Conservation (phyloP, 1,140 invertebrate genomes). For the Sinonovacula constricta region DNA sequence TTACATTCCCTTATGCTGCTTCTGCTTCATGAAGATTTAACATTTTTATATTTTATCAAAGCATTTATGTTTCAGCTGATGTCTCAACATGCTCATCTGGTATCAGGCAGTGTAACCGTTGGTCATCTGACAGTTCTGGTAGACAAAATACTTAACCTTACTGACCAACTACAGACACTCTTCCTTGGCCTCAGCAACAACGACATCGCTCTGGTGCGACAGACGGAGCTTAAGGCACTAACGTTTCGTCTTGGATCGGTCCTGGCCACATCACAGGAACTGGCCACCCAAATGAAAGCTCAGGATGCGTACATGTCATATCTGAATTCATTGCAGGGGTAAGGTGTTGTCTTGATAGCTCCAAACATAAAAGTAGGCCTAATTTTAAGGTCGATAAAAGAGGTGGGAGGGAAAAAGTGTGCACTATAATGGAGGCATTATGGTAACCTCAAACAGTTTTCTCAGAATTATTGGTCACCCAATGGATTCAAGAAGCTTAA, state of each 20-base stretch:
- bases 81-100: slow-evolving; percentile 49
- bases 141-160: slow-evolving; percentile 68
- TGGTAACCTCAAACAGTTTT: too few species aligned
- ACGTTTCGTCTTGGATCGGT: slow-evolving; percentile 90
- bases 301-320: slow-evolving; percentile 58
- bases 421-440: too few species aligned
- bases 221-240: slow-evolving; percentile 90
- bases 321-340: slow-evolving; percentile 51
- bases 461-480: too few species aligned
- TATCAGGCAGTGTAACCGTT: slow-evolving; percentile 58
- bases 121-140: slow-evolving; percentile 59
- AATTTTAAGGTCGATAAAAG: too few species aligned
- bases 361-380: slow-evolving; percentile 48
- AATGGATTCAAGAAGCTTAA: too few species aligned
- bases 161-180: slow-evolving; percentile 65
- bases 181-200: slow-evolving; percentile 68
- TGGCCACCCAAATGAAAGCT: slow-evolving; percentile 62
- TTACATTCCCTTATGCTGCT: too few species aligned
- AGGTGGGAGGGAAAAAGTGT: too few species aligned
- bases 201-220: slow-evolving; percentile 85
- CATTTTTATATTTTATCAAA: too few species aligned
- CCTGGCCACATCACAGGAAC: slow-evolving; percentile 57
- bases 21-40: too few species aligned
- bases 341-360: slow-evolving; percentile 6
- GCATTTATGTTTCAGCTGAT: slow-evolving; percentile 66